phyloP scores from a whole-genome alignment of 2,113 vertebrate genomes.

The Dasyornis broadbenti region DNA sequence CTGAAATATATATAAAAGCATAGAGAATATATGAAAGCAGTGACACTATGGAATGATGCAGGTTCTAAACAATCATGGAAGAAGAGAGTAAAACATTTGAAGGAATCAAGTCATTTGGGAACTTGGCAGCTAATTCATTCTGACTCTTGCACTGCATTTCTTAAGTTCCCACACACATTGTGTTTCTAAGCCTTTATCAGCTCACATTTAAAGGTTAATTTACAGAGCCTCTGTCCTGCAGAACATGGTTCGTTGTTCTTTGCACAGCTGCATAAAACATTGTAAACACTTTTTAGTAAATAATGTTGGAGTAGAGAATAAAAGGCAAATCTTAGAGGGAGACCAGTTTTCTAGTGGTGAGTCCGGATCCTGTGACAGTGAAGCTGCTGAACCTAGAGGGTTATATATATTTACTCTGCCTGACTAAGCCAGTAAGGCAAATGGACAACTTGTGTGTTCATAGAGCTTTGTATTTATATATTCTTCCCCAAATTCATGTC shows the following conservation, averaged over 20 bases:
- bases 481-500: neutral
- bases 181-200: neutral
- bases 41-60: neutral
- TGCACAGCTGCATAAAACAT: neutral
- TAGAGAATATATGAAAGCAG: neutral
- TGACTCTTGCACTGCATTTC: neutral
- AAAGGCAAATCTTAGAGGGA: neutral
- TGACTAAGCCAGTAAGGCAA: neutral
- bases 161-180: neutral
- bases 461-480: neutral
- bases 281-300: neutral
- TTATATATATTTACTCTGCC: neutral
- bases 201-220: neutral
- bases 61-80: neutral
- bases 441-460: neutral
- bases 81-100: neutral
- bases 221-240: neutral
- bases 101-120: neutral
- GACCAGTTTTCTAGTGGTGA: neutral
- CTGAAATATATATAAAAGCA: neutral
- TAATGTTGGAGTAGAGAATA: neutral
- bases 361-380: neutral
- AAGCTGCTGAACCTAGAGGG: neutral
- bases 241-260: neutral
- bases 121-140: neutral